Evolutionary conservation across 2,888 invertebrate genomes (phyloP), one percentile per base, ranked within the genome.

Genomic region (Parnassius orleans): DNA sequence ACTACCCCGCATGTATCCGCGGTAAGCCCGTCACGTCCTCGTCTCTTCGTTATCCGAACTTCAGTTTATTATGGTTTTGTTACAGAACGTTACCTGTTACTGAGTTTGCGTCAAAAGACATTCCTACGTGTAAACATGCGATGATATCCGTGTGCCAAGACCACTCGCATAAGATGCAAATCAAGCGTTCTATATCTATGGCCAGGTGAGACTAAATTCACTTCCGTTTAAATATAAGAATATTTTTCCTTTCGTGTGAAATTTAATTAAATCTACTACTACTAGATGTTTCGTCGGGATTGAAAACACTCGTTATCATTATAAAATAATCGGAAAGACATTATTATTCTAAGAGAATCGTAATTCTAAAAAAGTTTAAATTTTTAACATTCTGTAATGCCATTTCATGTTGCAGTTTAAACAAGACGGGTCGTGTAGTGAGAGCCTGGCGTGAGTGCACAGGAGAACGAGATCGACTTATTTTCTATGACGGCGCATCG

Each of bases 81-180:
- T 3, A n/a, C 73, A 87, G 98, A 98, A 98, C 87, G 97, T 98
- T 33, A 96, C 97, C 65, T 98, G 98, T 85, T 95, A 96, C 83
- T 97, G 97, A 96, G 96, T 68, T 92, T 97, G 69, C 93, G 96
- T 48, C 96, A 97, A 86, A 95, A 96, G 95, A 95, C 77, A 95
- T 96, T 67, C 96, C 97, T 12, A 96, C 96, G 53, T 97, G 97
- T 85, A 97, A 97, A 81, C 96, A 97, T 86, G 97, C 97, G 46
- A 97, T 97, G 96, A 96, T 98, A 72, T 95, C 96, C 15, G 95
- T 97, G 64, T 93, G 95, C 57, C 96, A 96, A 81, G 95, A 95
- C 75, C 94, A 94, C 66, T 93, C 94, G 53, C 95, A 95, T 77
- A 95, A 95, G 81, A 94, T 95, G 93, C 94, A 94, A 78, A 93